phyloP scores from a whole-genome alignment of 1,140 invertebrate genomes.

The Andricus grossulariae region DNA sequence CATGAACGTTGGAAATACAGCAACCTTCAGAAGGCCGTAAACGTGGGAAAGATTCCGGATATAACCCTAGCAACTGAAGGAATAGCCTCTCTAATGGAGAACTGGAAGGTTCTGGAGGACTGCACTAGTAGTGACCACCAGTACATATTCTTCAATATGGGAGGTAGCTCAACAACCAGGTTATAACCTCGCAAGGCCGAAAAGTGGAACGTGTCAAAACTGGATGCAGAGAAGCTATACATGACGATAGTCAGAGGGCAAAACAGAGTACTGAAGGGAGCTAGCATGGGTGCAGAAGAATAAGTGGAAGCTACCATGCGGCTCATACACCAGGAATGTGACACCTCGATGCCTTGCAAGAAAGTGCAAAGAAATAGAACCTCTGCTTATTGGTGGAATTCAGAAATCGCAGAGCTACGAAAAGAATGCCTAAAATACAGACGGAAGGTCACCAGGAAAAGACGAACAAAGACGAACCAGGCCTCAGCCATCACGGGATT shows the following conservation, averaged over 20 bases:
- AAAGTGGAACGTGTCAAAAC: background rate
- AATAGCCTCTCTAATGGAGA: background rate
- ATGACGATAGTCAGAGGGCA: background rate
- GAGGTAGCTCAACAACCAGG: background rate
- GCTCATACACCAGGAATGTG: no score
- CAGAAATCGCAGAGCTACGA: no score
- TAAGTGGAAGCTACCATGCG: no score
- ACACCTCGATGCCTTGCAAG: no score
- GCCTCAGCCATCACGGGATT: background rate
- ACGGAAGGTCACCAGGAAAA: no score
- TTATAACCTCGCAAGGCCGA: background rate
- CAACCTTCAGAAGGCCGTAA: conserved; percentile 38
- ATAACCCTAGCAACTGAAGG: conserved; percentile 37
- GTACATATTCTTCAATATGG: conserved; percentile 49
- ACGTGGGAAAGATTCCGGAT: no score
- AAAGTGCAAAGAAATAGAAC: background rate
- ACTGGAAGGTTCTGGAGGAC: conserved; percentile 47
- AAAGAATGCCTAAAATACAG: no score
- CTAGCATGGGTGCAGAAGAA: background rate
- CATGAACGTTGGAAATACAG: no score
- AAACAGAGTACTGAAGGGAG: background rate
- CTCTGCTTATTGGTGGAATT: conserved; percentile 62
- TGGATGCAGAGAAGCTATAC: background rate
- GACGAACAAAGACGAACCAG: no score
- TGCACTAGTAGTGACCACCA: conserved; percentile 60